These are phyloP conservation scores for Lepus timidus DNA, from an alignment of 2,113 vertebrate species.

Conservation along the genomic window DNA sequence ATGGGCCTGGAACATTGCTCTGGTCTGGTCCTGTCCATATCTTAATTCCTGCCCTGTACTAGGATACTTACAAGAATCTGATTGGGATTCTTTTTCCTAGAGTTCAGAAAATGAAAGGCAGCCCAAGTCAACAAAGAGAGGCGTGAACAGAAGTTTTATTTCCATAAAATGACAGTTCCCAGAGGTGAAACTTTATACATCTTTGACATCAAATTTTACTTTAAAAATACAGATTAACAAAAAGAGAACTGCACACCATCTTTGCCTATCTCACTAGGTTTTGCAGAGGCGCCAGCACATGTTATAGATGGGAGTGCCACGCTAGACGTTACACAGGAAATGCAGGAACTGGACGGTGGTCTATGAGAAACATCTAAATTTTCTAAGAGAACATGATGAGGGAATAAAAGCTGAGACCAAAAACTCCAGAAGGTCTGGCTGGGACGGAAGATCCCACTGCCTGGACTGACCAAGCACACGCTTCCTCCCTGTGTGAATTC, in stretches of 20 bases:
- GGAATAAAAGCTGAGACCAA: slow-evolving; percentile 15
- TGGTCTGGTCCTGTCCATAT: not conserved
- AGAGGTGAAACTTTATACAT: slow-evolving; percentile 1
- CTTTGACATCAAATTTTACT: slow-evolving; percentile 36
- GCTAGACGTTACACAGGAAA: not conserved
- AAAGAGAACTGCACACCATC: not conserved
- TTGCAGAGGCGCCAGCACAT: not conserved
- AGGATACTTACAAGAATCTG: not conserved
- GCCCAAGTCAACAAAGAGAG: not conserved
- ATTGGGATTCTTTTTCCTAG: not conserved
- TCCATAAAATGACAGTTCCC: not conserved
- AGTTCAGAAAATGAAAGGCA: not conserved
- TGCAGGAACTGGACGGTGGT: not conserved
- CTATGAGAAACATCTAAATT: slow-evolving; percentile 45
- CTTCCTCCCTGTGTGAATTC: not conserved
- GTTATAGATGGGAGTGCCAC: slow-evolving; percentile 11
- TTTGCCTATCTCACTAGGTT: not conserved
- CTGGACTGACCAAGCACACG: not conserved
- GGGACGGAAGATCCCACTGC: not conserved
- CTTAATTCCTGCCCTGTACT: not conserved
- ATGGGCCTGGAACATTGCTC: not conserved
- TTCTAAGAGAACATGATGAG: slow-evolving; percentile 51
- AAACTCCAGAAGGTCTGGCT: slow-evolving; percentile 13
- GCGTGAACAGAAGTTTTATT: slow-evolving; percentile 8
- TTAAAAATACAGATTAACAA: not conserved